A percentile compares a stretch with the other conserved stretches of the same genome.
These are phyloP conservation scores for Neosalanx taihuensis DNA, from an alignment of 2,797 vertebrate genomes.

Conservation along the genomic window DNA sequence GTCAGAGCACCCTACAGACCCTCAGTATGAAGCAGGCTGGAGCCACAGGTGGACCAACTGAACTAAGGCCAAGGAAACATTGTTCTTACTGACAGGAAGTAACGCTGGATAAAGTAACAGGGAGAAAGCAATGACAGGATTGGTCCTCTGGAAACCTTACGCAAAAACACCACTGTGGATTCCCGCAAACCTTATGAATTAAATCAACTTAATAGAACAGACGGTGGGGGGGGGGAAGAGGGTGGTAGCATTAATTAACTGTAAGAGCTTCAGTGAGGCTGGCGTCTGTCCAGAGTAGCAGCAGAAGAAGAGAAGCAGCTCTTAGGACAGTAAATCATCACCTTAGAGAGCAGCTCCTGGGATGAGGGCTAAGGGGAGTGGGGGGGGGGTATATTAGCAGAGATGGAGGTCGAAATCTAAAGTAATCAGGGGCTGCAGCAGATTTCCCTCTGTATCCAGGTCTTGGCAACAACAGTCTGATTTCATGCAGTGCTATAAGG, in stretches of 20 bases:
- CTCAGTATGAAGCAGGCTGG: no score
- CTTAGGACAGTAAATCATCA: slow-evolving; percentile 30
- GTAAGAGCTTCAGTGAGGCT: slow-evolving; percentile 15
- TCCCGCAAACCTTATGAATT: not conserved
- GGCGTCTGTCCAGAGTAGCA: slow-evolving; percentile 26
- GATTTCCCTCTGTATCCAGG: no score
- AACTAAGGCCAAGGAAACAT: no score
- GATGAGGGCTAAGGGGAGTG: not conserved
- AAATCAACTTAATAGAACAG: slow-evolving; percentile 26
- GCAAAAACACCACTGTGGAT: not conserved
- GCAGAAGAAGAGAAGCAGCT: slow-evolving; percentile 1
- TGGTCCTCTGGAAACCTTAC: not conserved
- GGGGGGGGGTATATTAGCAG: not conserved
- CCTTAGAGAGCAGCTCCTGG: not conserved
- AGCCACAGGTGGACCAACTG: no score
- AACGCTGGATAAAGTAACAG: not conserved
- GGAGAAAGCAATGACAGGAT: not conserved
- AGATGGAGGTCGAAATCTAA: not conserved
- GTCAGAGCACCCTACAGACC: no score
- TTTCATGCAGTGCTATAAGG: no score
- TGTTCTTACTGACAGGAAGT: no score
- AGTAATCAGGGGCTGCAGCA: not conserved
- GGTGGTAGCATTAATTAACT: slow-evolving; percentile 41
- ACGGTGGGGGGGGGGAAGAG: slow-evolving; percentile 12
- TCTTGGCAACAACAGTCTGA: no score